These are phyloP conservation scores for Lineus longissimus DNA, from an alignment of 1,140 invertebrate species.

Conservation along the genomic window DNA sequence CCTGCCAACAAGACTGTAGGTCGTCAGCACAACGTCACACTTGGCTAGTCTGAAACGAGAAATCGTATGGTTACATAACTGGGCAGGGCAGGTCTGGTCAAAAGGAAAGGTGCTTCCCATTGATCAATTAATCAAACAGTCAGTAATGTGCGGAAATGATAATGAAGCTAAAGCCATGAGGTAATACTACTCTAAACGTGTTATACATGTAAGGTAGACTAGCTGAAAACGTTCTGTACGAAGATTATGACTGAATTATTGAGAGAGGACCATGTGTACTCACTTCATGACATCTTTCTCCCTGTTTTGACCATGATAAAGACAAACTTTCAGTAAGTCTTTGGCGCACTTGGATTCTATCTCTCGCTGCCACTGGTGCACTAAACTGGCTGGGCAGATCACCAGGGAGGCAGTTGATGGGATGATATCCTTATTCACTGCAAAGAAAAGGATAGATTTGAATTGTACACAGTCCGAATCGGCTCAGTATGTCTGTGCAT, in stretches of 20 bases:
- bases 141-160: too few relatives aligned
- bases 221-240: too few relatives aligned
- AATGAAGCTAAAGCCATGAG: too few relatives aligned
- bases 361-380: conserved; percentile 82
- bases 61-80: conserved; percentile 9
- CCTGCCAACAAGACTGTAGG: conserved; percentile 55
- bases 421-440: conserved; percentile 36
- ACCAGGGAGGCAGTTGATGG: conserved; percentile 69
- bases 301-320: conserved; percentile 80
- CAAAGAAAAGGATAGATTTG: conserved; percentile 7
- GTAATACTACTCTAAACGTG: too few relatives aligned
- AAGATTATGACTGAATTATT: too few relatives aligned
- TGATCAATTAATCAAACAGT: too few relatives aligned
- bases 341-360: conserved; percentile 64
- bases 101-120: background rate
- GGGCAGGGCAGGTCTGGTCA: background rate
- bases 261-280: conserved; percentile 50
- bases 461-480: background rate
- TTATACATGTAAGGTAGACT: too few relatives aligned
- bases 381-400: conserved; percentile 74
- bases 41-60: conserved; percentile 48
- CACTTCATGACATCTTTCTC: conserved; percentile 62
- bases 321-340: conserved; percentile 62
- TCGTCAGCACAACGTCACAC: conserved; percentile 59
- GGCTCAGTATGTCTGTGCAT: too few relatives aligned